Conservation (phyloP, 2,888 invertebrate genomes). For the Epicampocera succincta region DNA sequence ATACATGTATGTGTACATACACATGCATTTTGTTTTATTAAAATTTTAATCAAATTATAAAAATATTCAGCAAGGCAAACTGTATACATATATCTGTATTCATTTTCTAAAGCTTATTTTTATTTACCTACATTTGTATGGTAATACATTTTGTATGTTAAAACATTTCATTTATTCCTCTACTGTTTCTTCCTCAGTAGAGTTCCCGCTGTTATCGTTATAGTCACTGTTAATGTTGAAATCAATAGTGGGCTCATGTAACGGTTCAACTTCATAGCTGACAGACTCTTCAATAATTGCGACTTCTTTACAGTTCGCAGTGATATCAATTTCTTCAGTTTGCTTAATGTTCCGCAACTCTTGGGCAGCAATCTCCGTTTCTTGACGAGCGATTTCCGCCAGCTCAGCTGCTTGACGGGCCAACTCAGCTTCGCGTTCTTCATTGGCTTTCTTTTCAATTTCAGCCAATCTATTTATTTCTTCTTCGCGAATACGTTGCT, state of each 20-base stretch:
- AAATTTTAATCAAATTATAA: no score
- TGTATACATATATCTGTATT: no score
- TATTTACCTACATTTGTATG: no score
- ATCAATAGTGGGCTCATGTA: conserved; percentile 74
- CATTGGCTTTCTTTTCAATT: conserved; percentile 83
- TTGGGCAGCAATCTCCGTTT: conserved; percentile 84
- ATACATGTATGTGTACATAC: no score
- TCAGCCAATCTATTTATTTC: conserved; percentile 83
- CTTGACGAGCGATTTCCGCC: conserved; percentile 86
- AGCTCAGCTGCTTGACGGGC: conserved; percentile 88
- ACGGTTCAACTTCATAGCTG: conserved; percentile 74
- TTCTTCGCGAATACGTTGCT: conserved; percentile 82
- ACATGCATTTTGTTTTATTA: no score
- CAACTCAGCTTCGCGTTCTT: conserved; percentile 85
- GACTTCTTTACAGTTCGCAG: conserved; percentile 72
- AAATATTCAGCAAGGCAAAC: no score
- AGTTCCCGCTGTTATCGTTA: conserved; percentile 68
- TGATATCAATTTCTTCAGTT: conserved; percentile 72
- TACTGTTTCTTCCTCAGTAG: conserved; percentile 72
- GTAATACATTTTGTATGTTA: no score
- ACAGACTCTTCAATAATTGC: no score
- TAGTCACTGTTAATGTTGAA: conserved; percentile 73
- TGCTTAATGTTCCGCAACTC: conserved; percentile 82
- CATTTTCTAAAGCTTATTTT: no score
- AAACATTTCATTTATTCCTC: conserved; percentile 12